Evolutionary conservation across 2,888 invertebrate species (phyloP).

Genomic region (Alloplasta piceator): DNA sequence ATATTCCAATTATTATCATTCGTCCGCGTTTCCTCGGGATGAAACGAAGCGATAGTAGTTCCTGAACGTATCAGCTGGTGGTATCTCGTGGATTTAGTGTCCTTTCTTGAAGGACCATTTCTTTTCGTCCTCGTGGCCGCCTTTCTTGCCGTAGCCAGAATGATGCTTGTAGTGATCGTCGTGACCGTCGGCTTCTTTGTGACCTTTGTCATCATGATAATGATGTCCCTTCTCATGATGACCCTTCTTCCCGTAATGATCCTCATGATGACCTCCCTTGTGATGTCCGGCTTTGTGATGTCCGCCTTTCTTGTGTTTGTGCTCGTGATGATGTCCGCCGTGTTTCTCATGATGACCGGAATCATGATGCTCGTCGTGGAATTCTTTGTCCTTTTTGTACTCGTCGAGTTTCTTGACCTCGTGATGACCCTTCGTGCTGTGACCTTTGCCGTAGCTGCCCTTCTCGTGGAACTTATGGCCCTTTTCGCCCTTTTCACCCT

Average conservation of each 20-base stretch:
- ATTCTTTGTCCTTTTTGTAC: conserved; percentile 93
- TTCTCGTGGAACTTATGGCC: conserved; percentile 88
- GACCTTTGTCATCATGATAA: conserved; percentile 91
- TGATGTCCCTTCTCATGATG: conserved; percentile 92
- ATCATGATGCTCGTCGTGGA: conserved; percentile 93
- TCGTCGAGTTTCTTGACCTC: conserved; percentile 94
- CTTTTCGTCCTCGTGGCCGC: conserved; percentile 91
- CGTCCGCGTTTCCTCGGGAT: neutral
- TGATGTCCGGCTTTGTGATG: conserved; percentile 93
- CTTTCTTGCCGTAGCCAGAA: conserved; percentile 91
- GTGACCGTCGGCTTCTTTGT: conserved; percentile 91
- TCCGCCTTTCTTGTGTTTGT: conserved; percentile 92
- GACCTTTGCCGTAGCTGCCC: conserved; percentile 92
- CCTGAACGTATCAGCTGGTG: conserved; percentile 65
- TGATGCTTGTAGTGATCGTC: conserved; percentile 91
- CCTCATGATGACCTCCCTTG: conserved; percentile 90
- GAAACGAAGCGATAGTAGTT: neutral
- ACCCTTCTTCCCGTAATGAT: conserved; percentile 92
- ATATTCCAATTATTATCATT: conserved; percentile 38
- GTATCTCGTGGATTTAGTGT: conserved; percentile 71
- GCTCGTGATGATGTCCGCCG: conserved; percentile 91
- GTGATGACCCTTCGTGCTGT: conserved; percentile 94
- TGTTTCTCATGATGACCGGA: conserved; percentile 92
- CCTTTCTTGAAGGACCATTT: conserved; percentile 88
- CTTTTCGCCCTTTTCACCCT: conserved; percentile 88